Percentiles rank a stretch among this genome's conserved stretches.
phyloP scores from a whole-genome alignment of 2,888 invertebrate species.

The Drosophila antonietae region DNA sequence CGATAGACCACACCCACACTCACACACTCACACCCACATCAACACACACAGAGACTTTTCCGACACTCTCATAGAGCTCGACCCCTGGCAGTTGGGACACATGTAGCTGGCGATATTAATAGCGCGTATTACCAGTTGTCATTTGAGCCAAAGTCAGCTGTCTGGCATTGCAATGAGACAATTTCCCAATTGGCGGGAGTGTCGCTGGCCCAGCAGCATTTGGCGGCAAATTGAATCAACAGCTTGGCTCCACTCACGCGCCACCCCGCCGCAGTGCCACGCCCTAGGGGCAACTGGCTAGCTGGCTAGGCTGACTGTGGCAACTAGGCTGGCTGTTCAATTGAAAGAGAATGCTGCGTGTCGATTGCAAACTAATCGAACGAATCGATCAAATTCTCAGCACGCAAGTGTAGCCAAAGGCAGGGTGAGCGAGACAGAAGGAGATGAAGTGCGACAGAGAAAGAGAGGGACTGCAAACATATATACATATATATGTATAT shows the following conservation, averaged over 20 bases:
- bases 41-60: neutral
- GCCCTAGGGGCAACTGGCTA: slow-evolving; percentile 16
- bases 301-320: slow-evolving; percentile 5
- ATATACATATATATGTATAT: neutral
- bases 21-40: neutral
- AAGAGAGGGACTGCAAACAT: slow-evolving; percentile 1
- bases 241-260: slow-evolving; percentile 16
- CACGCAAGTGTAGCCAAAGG: slow-evolving; percentile 56
- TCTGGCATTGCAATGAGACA: slow-evolving; percentile 71
- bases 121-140: slow-evolving; percentile 76
- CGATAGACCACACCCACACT: slow-evolving; percentile 40
- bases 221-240: slow-evolving; percentile 63
- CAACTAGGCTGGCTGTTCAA: slow-evolving; percentile 40
- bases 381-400: slow-evolving; percentile 80
- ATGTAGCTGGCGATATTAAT: slow-evolving; percentile 66
- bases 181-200: slow-evolving; percentile 70
- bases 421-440: neutral
- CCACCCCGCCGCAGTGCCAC: neutral
- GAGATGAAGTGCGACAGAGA: neutral
- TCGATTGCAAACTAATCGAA: slow-evolving; percentile 79
- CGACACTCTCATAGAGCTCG: slow-evolving; percentile 14
- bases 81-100: slow-evolving; percentile 36
- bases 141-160: slow-evolving; percentile 72
- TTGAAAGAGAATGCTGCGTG: slow-evolving; percentile 79
- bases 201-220: slow-evolving; percentile 43